Base-by-base conservation (phyloP, 2,888 invertebrate species). In the Macrosiphum euphorbiae region DNA sequence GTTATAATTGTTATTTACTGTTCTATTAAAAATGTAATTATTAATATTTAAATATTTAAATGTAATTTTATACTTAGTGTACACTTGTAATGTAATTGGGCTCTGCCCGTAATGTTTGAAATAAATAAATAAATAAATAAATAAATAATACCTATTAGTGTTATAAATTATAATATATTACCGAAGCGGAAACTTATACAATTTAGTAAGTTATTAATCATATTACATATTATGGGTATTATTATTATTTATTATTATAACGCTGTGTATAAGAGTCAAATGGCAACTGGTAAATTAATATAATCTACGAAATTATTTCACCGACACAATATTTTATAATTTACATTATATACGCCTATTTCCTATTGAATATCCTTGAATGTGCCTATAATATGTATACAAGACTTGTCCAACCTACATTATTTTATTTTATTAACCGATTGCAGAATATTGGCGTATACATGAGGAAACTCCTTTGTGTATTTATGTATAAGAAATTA, bases 231-330 rank as follows among this genome's bases (percentile, higher is more conserved):
- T 67, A 61, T 47, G 47, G 47, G 8, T 67, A 67, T n/a, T n/a
- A 67, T 67, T 67, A 67, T n/a, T 67, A 67, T n/a, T 67, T 67
- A 67, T n/a, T n/a, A 67, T n/a, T n/a, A 67, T 67, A 16, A 67
- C 67, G 20, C 55, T 20, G 55, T 67, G 16, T 67, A n/a, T 67
- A n/a, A 5, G n/a, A 67, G 16, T 67, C n/a, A 67, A 67, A 67
- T n/a, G 5, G 13, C 16, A 67, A 67, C 16, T 67, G 5, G 67
- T 67, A 5, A 67, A n/a, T 16, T n/a, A 67, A 67, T 67, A 67
- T 16, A 67, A 67, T 67, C 1, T n/a, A 67, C n/a, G 16, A 67
- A 67, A n/a, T 67, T 67, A 67, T n/a, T 67, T 67, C 1, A 67
- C 4, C 28, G 61, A 28, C 61, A 61, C n/a, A 67, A 10, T n/a